Evolutionary conservation across 2,797 vertebrate genomes (phyloP).

Genomic region (Chloroceryle inda): DNA sequence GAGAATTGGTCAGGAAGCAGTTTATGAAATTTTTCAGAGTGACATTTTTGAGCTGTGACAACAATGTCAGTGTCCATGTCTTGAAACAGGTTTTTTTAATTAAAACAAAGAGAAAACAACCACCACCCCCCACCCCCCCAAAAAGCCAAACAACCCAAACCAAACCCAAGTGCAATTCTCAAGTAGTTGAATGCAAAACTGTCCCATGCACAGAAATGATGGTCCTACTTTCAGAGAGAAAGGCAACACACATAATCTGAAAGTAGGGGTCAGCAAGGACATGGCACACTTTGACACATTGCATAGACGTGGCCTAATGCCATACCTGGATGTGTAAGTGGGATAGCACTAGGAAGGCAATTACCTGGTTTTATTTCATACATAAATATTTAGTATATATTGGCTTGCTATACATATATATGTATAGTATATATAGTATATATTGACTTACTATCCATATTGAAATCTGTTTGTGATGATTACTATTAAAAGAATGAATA

Average conservation of each 20-base stretch:
- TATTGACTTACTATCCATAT: background rate
- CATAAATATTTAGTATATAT: background rate
- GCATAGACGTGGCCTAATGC: background rate
- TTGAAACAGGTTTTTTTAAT: background rate
- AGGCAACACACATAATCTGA: background rate
- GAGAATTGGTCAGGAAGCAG: background rate
- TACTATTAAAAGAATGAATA: background rate
- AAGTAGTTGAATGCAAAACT: background rate
- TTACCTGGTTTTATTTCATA: background rate
- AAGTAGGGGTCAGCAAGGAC: fast-evolving
- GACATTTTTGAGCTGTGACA: background rate
- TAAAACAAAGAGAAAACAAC: background rate
- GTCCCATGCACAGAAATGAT: background rate
- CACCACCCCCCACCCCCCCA: background rate
- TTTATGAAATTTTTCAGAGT: background rate
- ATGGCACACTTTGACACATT: background rate
- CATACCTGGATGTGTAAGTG: background rate
- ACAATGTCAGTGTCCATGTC: background rate
- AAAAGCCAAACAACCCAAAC: background rate
- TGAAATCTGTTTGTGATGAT: background rate
- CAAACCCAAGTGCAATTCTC: too few species aligned
- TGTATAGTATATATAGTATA: background rate
- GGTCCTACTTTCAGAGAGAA: background rate
- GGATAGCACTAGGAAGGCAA: background rate
- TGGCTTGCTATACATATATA: background rate